phyloP scores from a whole-genome alignment of 2,888 invertebrate species.

The Xestia c-nigrum region DNA sequence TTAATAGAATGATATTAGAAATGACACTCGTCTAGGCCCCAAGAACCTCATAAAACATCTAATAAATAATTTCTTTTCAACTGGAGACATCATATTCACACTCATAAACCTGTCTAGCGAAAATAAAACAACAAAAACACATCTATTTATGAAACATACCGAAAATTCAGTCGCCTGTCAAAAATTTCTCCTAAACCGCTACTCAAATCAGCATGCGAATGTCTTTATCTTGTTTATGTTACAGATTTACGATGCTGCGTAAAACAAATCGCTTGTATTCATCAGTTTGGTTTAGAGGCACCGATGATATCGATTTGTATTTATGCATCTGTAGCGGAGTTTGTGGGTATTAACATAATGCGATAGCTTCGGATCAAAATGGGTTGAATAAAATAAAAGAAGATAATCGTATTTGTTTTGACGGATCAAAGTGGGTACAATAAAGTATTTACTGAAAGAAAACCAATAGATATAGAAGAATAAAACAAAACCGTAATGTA shows the following conservation, averaged over 20 bases:
- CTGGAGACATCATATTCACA: constrained; percentile 1
- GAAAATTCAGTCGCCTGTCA: constrained; percentile 51
- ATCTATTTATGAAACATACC: constrained; percentile 32
- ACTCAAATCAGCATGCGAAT: constrained; percentile 56
- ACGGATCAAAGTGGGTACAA: constrained; percentile 23
- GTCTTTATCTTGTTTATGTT: constrained; percentile 56
- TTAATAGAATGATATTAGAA: background rate
- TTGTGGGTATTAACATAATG: constrained; percentile 47
- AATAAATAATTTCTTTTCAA: background rate
- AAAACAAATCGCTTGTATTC: constrained; percentile 58
- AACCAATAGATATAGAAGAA: background rate
- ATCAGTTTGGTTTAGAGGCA: constrained; percentile 43
- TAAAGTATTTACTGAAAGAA: constrained; percentile 9
- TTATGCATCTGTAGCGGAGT: constrained; percentile 31
- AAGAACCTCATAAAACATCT: background rate
- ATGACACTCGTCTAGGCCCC: background rate
- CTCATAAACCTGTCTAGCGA: constrained; percentile 21
- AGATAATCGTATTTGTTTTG: constrained; percentile 47
- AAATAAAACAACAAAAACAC: constrained; percentile 37
- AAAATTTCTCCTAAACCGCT: constrained; percentile 44
- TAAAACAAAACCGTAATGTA: background rate
- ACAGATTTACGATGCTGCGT: constrained; percentile 60
- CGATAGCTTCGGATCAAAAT: constrained; percentile 29
- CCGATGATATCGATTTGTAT: constrained; percentile 37
- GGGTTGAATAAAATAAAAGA: constrained; percentile 26